Percentiles rank a stretch among this genome's conserved stretches.
Conservation (phyloP, 2,888 invertebrate species). For the Agriopis marginaria region DNA sequence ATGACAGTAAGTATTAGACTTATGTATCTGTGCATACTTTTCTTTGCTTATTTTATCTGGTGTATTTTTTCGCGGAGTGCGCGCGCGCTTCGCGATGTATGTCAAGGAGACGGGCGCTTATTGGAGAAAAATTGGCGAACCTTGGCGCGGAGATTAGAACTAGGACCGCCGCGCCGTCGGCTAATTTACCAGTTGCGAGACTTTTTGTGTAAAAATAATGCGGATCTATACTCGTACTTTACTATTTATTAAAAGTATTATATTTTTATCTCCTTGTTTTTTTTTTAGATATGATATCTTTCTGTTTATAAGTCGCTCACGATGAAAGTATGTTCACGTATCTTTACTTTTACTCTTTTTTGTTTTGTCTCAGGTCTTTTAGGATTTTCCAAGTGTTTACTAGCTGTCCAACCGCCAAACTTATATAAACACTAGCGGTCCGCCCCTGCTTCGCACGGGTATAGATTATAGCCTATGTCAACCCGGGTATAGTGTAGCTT, state of each 20-base stretch:
- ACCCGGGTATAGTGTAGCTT: no score
- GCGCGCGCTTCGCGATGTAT: constrained; percentile 70
- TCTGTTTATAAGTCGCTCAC: no score
- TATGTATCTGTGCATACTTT: constrained; percentile 4
- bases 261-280: not conserved
- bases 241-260: not conserved
- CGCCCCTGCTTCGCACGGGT: no score
- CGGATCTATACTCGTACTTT: constrained; percentile 5
- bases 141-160: constrained; percentile 77
- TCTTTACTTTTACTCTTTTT: no score
- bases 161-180: constrained; percentile 67
- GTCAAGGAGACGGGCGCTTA: constrained; percentile 74
- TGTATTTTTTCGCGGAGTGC: constrained; percentile 62
- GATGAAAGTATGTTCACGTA: no score
- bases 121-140: constrained; percentile 81
- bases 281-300: no score
- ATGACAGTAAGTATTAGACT: not conserved
- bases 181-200: constrained; percentile 65
- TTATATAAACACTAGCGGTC: no score
- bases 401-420: no score
- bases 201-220: constrained; percentile 50
- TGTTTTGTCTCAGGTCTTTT: no score
- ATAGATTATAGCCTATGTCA: no score
- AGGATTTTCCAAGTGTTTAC: no score
- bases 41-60: constrained; percentile 14